phyloP scores from a whole-genome alignment of 2,113 vertebrate genomes.

The Theristicus caerulescens region DNA sequence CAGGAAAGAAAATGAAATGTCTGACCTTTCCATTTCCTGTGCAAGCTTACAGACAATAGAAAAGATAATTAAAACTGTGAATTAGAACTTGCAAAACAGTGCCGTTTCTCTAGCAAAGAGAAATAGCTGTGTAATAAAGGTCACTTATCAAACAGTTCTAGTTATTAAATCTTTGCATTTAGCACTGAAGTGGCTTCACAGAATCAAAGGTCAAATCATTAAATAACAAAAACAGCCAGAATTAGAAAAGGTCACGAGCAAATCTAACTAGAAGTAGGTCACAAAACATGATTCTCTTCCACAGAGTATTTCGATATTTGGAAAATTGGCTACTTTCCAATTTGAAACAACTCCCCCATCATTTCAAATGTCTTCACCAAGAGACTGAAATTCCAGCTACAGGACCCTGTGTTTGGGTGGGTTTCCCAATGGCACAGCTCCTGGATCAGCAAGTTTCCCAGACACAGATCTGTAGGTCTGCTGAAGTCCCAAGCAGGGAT shows the following conservation, averaged over 20 bases:
- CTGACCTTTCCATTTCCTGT: slow-evolving; percentile 74
- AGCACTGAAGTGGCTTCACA: slow-evolving; percentile 68
- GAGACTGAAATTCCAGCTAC: background rate
- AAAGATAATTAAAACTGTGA: slow-evolving; percentile 77
- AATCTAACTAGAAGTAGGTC: slow-evolving; percentile 56
- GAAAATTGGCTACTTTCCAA: background rate
- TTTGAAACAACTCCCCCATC: background rate
- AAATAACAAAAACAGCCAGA: slow-evolving; percentile 77
- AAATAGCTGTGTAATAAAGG: slow-evolving; percentile 73
- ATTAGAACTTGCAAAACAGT: slow-evolving; percentile 76
- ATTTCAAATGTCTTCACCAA: background rate
- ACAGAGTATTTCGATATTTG: background rate
- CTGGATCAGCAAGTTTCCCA: background rate
- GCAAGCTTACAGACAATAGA: slow-evolving; percentile 75
- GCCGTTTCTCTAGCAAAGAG: slow-evolving; percentile 60
- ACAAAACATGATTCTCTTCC: slow-evolving; percentile 27
- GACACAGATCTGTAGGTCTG: background rate
- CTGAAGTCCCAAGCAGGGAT: rapidly evolving
- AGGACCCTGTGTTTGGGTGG: background rate
- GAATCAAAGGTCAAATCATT: slow-evolving; percentile 79
- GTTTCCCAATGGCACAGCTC: background rate
- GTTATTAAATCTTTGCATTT: slow-evolving; percentile 81
- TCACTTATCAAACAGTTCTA: slow-evolving; percentile 78
- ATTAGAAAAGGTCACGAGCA: slow-evolving; percentile 78
- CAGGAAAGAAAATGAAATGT: slow-evolving; percentile 73